Conservation (phyloP, 2,113 vertebrate species). For the Aldabrachelys gigantea region DNA sequence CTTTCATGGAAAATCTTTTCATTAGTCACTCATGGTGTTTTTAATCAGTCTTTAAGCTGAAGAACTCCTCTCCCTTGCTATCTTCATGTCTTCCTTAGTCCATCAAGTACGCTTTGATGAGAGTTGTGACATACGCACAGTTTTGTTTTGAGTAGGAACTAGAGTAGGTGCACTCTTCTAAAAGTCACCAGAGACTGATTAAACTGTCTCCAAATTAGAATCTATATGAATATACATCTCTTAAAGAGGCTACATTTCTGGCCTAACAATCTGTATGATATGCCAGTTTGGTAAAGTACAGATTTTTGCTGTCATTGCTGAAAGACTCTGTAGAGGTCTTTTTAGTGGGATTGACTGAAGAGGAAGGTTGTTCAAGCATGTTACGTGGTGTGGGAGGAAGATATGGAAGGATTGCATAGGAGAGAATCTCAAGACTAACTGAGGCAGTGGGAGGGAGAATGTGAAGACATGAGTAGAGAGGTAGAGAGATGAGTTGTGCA, state of each 20-base stretch:
- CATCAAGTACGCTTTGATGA: slow-evolving; percentile 50
- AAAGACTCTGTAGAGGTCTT: not conserved
- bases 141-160: slow-evolving; percentile 60
- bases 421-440: not conserved
- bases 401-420: not conserved
- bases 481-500: not conserved
- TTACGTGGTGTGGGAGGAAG: not conserved
- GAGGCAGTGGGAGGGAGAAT: not conserved
- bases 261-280: not conserved
- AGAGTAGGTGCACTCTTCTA: not conserved
- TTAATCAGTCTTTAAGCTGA: not conserved
- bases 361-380: not conserved
- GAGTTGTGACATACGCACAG: slow-evolving; percentile 24
- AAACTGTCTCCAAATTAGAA: not conserved
- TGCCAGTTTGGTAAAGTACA: rapidly evolving
- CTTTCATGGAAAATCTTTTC: not conserved
- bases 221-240: not conserved
- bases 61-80: not conserved
- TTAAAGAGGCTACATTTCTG: not conserved
- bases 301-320: not conserved
- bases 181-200: not conserved
- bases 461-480: not conserved
- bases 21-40: not conserved
- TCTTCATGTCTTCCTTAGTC: not conserved
- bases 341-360: not conserved